Conservation (phyloP, 2,797 vertebrate genomes). For the Lepidocolaptes lacrymiger region DNA sequence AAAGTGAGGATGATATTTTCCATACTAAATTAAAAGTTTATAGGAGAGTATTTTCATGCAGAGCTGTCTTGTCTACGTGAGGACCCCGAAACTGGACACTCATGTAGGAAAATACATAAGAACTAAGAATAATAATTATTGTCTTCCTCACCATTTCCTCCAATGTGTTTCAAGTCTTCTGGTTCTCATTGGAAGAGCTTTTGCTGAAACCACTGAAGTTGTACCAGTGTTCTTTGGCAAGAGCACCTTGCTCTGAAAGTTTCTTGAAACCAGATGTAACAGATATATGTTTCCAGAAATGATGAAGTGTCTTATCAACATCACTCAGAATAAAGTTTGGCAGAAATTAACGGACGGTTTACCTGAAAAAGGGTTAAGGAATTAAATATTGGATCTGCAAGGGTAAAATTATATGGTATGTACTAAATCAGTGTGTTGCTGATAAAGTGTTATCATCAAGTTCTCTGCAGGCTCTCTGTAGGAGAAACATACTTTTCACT, state of each 20-base stretch:
- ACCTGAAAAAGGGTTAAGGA: background rate
- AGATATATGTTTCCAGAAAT: background rate
- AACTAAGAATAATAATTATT: background rate
- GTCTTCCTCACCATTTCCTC: background rate
- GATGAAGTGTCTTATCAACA: background rate
- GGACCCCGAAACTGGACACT: background rate
- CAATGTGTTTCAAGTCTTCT: background rate
- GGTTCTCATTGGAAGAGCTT: background rate
- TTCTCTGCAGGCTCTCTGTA: background rate
- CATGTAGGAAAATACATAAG: background rate
- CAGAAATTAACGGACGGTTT: background rate
- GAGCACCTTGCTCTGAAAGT: background rate
- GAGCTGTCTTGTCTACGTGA: background rate
- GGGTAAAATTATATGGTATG: background rate
- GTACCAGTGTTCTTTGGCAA: background rate
- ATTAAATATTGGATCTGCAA: background rate
- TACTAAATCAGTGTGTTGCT: background rate
- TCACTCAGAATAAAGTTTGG: background rate
- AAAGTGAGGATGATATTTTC: background rate
- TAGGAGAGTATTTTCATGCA: background rate
- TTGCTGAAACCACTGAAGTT: background rate
- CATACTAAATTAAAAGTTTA: background rate
- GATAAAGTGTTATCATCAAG: background rate
- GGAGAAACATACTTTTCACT: background rate
- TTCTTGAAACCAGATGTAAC: background rate